Evolutionary conservation across 2,888 invertebrate genomes (phyloP).

Genomic region (Papilio demoleus): DNA sequence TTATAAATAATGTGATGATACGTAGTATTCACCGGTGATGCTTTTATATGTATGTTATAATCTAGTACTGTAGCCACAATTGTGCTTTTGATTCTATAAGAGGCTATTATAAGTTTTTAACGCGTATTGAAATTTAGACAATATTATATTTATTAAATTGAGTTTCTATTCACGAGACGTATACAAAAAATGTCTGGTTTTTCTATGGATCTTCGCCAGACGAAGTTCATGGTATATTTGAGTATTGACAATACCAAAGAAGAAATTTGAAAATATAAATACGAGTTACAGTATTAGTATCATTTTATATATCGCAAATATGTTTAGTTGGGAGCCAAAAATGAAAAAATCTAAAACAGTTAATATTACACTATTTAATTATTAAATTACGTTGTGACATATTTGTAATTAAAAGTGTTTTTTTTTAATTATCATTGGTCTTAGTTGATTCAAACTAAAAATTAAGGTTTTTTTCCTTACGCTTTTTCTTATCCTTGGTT

Average conservation of each 20-base stretch:
- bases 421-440: too few relatives aligned
- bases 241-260: slow-evolving; percentile 28
- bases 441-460: too few relatives aligned
- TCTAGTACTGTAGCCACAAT: neutral
- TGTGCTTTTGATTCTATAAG: neutral
- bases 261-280: neutral
- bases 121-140: neutral
- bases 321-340: neutral
- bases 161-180: neutral
- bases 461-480: too few relatives aligned
- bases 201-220: too few relatives aligned
- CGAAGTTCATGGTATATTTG: neutral
- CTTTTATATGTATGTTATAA: neutral
- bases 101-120: slow-evolving; percentile 3
- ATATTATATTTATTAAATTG: neutral
- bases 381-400: too few relatives aligned
- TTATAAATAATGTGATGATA: slow-evolving; percentile 15
- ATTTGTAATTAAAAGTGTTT: too few relatives aligned
- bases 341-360: neutral
- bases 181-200: neutral
- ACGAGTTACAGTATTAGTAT: neutral
- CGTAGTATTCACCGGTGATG: neutral
- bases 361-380: too few relatives aligned
- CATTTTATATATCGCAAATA: neutral
- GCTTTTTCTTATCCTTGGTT: too few relatives aligned